A percentile compares a stretch with the other conserved stretches of the same genome.
These are phyloP conservation scores for Tenthredo scrophulariae DNA, from an alignment of 2,888 invertebrate genomes.

Conservation along the genomic window DNA sequence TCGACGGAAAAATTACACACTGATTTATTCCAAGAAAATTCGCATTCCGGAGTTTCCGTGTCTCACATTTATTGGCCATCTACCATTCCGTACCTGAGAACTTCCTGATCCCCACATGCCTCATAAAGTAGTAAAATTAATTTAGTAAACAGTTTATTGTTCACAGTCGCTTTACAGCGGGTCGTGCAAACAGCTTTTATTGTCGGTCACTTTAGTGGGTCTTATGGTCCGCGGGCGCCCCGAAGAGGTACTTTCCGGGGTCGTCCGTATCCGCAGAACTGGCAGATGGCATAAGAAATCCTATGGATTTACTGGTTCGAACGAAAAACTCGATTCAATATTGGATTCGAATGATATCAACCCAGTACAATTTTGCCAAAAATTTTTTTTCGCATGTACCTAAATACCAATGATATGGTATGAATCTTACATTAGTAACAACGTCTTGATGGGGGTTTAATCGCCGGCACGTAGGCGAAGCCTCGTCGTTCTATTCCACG, in stretches of 20 bases:
- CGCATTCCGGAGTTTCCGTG: background rate
- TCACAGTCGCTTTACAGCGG: conserved; percentile 68
- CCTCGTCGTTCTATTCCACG: background rate
- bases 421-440: background rate
- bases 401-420: background rate
- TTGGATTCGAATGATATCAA: background rate
- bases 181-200: conserved; percentile 71
- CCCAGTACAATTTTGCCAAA: background rate
- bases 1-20: background rate
- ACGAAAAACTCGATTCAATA: background rate
- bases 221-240: conserved; percentile 4
- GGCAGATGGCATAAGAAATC: background rate
- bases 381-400: background rate
- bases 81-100: conserved; percentile 51
- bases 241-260: background rate
- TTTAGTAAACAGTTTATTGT: conserved; percentile 73
- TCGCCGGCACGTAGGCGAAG: conserved; percentile 18
- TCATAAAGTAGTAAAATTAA: conserved; percentile 71
- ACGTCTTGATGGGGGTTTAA: conserved; percentile 5
- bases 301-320: too few species aligned
- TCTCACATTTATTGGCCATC: conserved; percentile 18
- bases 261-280: background rate
- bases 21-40: background rate
- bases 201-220: conserved; percentile 57
- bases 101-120: conserved; percentile 49